Conservation (phyloP, 1,140 invertebrate genomes). For the Solen grandis region DNA sequence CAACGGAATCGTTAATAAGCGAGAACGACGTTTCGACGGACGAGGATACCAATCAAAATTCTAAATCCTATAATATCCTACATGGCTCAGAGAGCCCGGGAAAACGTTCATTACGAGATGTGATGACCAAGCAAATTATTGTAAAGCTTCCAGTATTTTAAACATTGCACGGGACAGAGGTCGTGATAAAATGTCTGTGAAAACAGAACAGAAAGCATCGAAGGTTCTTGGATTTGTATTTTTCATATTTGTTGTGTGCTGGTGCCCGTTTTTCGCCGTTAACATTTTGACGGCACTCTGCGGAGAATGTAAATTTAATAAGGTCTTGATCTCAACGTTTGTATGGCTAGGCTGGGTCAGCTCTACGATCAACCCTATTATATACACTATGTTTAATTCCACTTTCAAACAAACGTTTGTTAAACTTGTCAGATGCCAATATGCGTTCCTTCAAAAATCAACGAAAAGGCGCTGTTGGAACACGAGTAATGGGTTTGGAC, state of each 20-base stretch:
- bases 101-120: conserved; percentile 32
- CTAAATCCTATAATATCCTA: not conserved
- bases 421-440: conserved; percentile 65
- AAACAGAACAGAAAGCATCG: conserved; percentile 95
- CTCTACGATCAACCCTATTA: conserved; percentile 75
- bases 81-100: conserved; percentile 8
- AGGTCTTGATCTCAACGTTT: conserved; percentile 57
- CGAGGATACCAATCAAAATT: conserved; percentile 15
- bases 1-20: conserved; percentile 33
- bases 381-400: conserved; percentile 77
- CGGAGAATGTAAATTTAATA: conserved; percentile 81
- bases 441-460: conserved; percentile 1
- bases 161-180: conserved; percentile 33
- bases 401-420: conserved; percentile 70
- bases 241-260: conserved; percentile 67
- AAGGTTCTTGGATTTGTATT: conserved; percentile 79
- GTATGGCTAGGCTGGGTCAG: conserved; percentile 76
- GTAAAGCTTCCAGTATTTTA: conserved; percentile 60
- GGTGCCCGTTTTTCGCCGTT: conserved; percentile 74
- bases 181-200: conserved; percentile 45
- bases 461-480: not conserved
- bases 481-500: not conserved
- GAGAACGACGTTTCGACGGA: conserved; percentile 18
- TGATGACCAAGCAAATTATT: conserved; percentile 56
- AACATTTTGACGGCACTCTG: conserved; percentile 70